Conservation (phyloP, 2,797 vertebrate species). For the Sciurus carolinensis region DNA sequence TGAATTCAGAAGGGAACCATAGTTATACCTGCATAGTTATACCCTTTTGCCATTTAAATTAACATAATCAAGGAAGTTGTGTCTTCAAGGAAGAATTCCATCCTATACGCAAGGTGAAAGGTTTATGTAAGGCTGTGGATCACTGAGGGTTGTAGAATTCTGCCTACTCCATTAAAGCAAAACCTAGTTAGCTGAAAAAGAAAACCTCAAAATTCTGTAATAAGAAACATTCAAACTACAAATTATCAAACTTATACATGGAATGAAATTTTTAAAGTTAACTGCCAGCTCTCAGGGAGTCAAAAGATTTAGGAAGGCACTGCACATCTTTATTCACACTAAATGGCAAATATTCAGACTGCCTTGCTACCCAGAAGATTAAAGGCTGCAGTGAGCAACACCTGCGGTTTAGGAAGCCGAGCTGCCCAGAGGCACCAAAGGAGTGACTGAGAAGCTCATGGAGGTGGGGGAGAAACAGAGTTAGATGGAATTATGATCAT, state of each 20-base stretch:
- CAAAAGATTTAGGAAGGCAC: slow-evolving; percentile 56
- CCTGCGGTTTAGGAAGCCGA: slow-evolving; percentile 49
- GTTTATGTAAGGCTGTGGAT: background rate
- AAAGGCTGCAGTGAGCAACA: slow-evolving; percentile 66
- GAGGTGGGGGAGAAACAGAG: background rate
- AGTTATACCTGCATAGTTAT: background rate
- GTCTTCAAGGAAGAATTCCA: background rate
- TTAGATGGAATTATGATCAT: slow-evolving; percentile 28
- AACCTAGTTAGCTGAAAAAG: slow-evolving; percentile 34
- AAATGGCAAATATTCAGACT: slow-evolving; percentile 34
- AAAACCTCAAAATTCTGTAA: slow-evolving; percentile 48
- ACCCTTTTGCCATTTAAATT: background rate
- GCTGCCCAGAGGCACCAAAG: slow-evolving; percentile 43
- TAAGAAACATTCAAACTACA: background rate
- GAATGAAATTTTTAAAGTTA: slow-evolving; percentile 10
- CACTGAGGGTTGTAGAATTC: background rate
- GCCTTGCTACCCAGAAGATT: slow-evolving; percentile 52
- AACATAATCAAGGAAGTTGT: background rate
- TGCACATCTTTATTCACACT: background rate
- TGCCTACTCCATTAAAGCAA: slow-evolving; percentile 8
- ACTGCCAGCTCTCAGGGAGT: background rate
- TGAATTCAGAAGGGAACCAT: background rate
- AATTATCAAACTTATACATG: slow-evolving; percentile 39
- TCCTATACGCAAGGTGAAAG: background rate
- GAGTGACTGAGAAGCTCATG: background rate